These are phyloP conservation scores for Alca torda DNA, from an alignment of 2,797 vertebrate genomes.

Conservation along the genomic window DNA sequence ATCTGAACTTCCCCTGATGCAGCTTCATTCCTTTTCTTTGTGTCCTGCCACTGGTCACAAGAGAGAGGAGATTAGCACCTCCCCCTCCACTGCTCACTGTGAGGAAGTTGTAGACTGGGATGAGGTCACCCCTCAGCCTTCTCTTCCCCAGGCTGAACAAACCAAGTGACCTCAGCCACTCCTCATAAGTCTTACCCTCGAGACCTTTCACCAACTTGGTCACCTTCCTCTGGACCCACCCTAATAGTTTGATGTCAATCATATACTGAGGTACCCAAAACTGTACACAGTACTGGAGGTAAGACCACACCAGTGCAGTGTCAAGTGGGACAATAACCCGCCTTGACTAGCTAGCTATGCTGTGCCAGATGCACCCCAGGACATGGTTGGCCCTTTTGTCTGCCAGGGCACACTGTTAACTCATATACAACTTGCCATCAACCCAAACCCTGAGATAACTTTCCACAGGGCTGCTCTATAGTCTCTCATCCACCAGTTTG, in stretches of 20 bases:
- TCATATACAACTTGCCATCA: too few species aligned
- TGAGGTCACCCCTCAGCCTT: too few species aligned
- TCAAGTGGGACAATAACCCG: background rate
- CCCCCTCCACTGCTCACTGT: too few species aligned
- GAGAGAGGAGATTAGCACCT: too few species aligned
- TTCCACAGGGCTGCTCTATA: background rate
- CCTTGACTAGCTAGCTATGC: background rate
- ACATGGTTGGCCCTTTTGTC: background rate
- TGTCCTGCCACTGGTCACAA: background rate
- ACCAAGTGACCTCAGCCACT: too few species aligned
- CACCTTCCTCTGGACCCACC: background rate
- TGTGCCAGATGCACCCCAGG: background rate
- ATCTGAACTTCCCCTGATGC: too few species aligned
- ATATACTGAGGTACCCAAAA: background rate
- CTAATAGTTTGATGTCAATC: background rate
- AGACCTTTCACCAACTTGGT: background rate
- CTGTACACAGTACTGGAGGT: background rate
- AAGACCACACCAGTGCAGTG: background rate
- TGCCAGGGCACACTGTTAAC: background rate
- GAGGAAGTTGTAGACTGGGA: too few species aligned
- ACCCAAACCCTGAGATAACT: background rate
- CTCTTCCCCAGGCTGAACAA: too few species aligned
- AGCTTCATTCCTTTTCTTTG: background rate
- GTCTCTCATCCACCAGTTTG: background rate
- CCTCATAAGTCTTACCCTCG: too few species aligned